Base-by-base conservation (phyloP, 1,140 invertebrate species). In the Megalonaias nervosa region DNA sequence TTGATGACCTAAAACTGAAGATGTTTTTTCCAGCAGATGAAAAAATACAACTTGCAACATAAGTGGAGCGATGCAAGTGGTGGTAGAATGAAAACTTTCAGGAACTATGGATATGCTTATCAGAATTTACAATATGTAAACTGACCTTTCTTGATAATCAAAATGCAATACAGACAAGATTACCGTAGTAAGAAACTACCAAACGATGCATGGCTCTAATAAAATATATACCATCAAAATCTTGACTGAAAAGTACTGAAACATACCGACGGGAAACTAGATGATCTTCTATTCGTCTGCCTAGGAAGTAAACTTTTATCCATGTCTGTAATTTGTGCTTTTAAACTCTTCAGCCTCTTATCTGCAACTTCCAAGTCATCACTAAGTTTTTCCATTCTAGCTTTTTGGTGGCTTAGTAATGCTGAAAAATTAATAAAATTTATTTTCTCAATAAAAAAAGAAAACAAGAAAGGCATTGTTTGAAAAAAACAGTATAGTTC, bases 391-490 rank as follows among this genome's bases (percentile, higher is more conserved):
- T 73, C 76, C 70, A 78, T 67, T 17, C 76, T 64, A 16, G 76
- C 73, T 48, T 72, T 78, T 62, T 78, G 76, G 64, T 78, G 76
- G 67, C 71, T 73, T 67, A 78, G 65, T 61, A 78, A 74, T 61
- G 71, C 76, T 78, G 56, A 38, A 77, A 61, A 9, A 77, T 17
- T 48, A 48, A 67, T 15, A 67, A 9, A 67, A 67, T 23, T 67
- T 23, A 62, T n/a, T 9, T 62, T 19, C 19, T 23, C 60, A 62
- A 62, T 14, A n/a, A n/a, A n/a, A 31, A 31, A 31, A 31, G 2
- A 31, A 31, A n/a, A 19, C 9, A n/a, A 62, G 23, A 12, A 62
- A 19, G 23, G 19, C 13, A 62, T 12, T 23, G 9, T 1, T 6
- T 62, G 13, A n/a, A 19, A n/a, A 62, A 62, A 62, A 14, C 14